Conservation (phyloP, 2,797 vertebrate species). For the Ctenopoma multispine region DNA sequence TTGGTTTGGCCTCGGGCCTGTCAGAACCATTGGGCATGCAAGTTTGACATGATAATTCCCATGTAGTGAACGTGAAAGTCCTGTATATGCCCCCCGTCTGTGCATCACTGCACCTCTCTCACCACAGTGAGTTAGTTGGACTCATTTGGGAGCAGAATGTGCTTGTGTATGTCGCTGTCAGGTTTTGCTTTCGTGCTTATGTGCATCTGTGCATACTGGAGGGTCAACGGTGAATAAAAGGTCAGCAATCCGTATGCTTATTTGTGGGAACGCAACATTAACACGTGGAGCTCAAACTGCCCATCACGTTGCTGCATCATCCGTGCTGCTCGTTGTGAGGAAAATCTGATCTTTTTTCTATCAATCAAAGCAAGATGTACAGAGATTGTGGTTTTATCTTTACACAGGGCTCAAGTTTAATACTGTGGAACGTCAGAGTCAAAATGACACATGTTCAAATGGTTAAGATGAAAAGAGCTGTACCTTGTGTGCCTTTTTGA, state of each 20-base stretch:
- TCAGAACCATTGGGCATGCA: conserved; percentile 63
- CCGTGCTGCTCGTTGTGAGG: conserved; percentile 11
- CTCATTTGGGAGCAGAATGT: conserved; percentile 45
- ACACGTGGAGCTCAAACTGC: conserved; percentile 23
- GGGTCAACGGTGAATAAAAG: conserved; percentile 42
- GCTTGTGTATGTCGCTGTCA: conserved; percentile 37
- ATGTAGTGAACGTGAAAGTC: conserved; percentile 65
- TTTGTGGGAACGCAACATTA: neutral
- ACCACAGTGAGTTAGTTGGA: conserved; percentile 40
- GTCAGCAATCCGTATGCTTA: conserved; percentile 20
- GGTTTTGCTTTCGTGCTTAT: conserved; percentile 38
- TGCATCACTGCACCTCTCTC: conserved; percentile 63
- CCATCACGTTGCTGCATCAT: neutral
- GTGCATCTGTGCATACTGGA: conserved; percentile 53
- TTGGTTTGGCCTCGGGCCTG: conserved; percentile 61
- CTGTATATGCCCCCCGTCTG: conserved; percentile 57
- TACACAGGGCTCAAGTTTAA: conserved; percentile 22
- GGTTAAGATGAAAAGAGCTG: conserved; percentile 28
- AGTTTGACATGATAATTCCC: conserved; percentile 80
- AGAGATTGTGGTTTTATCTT: conserved; percentile 31
- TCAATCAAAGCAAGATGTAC: neutral
- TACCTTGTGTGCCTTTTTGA: conserved; percentile 42
- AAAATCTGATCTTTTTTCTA: conserved; percentile 26
- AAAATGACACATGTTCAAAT: conserved; percentile 34
- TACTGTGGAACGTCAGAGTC: neutral